These are phyloP conservation scores for Corythucha ciliata DNA, from an alignment of 2,888 invertebrate species.

Conservation along the genomic window DNA sequence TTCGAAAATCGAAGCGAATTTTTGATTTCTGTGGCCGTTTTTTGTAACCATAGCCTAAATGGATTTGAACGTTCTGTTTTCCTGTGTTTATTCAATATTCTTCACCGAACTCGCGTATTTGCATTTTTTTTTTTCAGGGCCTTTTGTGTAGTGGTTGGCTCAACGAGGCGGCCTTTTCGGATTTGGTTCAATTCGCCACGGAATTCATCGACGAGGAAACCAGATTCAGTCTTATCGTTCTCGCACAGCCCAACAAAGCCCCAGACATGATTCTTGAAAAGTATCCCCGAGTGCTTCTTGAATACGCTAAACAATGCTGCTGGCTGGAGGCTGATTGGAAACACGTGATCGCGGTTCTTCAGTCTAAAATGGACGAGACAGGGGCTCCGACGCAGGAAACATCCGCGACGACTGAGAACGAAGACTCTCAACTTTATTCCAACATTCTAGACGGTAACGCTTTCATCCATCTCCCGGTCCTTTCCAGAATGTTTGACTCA, in stretches of 20 bases:
- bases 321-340: slow-evolving; percentile 44
- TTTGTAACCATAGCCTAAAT: too few species aligned
- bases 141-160: slow-evolving; percentile 49
- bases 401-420: too few species aligned
- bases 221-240: slow-evolving; percentile 37
- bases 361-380: slow-evolving; percentile 39
- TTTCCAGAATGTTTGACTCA: background rate
- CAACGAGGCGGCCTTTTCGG: slow-evolving; percentile 48
- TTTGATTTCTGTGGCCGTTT: background rate
- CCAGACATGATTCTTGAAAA: slow-evolving; percentile 47
- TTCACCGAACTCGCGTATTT: too few species aligned
- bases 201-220: slow-evolving; percentile 31
- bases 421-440: slow-evolving; percentile 19
- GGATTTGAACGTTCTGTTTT: background rate
- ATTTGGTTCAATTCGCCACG: slow-evolving; percentile 49
- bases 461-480: background rate
- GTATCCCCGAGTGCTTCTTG: slow-evolving; percentile 53
- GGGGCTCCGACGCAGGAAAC: too few species aligned
- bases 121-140: slow-evolving; percentile 44
- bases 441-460: slow-evolving; percentile 20
- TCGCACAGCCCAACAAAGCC: slow-evolving; percentile 42
- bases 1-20: too few species aligned
- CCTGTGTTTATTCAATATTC: background rate
- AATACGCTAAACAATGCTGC: slow-evolving; percentile 53
- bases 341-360: slow-evolving; percentile 42